Percentiles rank a stretch among this genome's conserved stretches.
phyloP scores from a whole-genome alignment of 2,888 invertebrate species.

The Azorinus chamasolen region DNA sequence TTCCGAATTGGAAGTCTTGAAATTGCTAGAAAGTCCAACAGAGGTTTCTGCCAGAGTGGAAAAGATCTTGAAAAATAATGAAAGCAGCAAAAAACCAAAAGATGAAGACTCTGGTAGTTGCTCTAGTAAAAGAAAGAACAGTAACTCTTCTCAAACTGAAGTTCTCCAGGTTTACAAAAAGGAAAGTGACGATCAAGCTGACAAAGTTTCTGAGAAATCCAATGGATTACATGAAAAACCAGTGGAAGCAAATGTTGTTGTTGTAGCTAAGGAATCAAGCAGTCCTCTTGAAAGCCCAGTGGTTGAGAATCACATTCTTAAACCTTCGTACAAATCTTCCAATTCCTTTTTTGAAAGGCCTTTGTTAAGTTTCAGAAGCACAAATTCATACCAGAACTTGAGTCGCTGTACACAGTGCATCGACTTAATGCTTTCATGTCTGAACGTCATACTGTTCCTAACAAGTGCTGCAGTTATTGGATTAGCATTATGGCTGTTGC shows the following conservation, averaged over 20 bases:
- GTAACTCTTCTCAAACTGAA: constrained; percentile 39
- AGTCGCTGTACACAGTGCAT: constrained; percentile 15
- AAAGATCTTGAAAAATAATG: no score
- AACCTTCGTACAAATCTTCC: no score
- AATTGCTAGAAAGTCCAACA: constrained; percentile 58
- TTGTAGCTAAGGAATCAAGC: neutral
- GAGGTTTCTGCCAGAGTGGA: constrained; percentile 33
- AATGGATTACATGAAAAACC: neutral
- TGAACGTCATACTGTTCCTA: constrained; percentile 53
- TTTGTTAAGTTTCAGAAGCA: constrained; percentile 5
- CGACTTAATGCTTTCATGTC: constrained; percentile 44
- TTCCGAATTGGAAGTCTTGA: constrained; percentile 51
- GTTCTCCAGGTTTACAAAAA: constrained; percentile 19
- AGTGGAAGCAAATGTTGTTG: neutral
- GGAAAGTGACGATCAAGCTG: constrained; percentile 22
- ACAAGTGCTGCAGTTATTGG: constrained; percentile 50
- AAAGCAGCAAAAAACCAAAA: constrained; percentile 10
- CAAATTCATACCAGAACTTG: neutral
- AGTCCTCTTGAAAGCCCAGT: neutral
- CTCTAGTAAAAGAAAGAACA: constrained; percentile 14
- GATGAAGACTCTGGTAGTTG: constrained; percentile 5
- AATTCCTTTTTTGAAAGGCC: neutral
- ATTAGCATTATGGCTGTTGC: constrained; percentile 51
- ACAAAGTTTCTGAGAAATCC: neutral
- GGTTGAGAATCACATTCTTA: no score